Percentiles rank a stretch among this genome's conserved stretches.
Evolutionary conservation across 1,140 invertebrate species (phyloP).

Genomic region (Anastatus disparis): DNA sequence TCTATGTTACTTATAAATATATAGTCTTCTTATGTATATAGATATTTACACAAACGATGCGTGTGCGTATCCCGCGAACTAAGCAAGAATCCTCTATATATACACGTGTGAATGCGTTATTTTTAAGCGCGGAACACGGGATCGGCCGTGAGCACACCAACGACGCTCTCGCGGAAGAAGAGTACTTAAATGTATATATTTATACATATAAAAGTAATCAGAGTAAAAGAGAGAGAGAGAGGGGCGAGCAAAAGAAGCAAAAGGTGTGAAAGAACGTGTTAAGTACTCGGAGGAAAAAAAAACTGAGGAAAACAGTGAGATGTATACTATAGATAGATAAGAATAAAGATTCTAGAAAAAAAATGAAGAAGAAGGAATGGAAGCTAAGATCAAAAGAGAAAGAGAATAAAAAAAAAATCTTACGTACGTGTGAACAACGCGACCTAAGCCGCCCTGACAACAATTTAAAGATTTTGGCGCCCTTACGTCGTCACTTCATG

Average conservation of each 20-base stretch:
- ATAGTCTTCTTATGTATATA: too few relatives aligned
- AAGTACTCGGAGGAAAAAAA: background rate
- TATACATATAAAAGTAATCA: too few relatives aligned
- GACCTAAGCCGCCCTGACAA: constrained; percentile 41
- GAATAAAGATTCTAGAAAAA: constrained; percentile 25
- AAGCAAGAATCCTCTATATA: too few relatives aligned
- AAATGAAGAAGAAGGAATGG: constrained; percentile 17
- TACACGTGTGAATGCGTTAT: constrained; percentile 9
- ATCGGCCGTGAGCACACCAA: constrained; percentile 16
- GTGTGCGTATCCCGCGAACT: too few relatives aligned
- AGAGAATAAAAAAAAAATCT: constrained; percentile 40
- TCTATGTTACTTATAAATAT: too few relatives aligned
- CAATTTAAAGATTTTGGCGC: too few relatives aligned
- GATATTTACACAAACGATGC: too few relatives aligned
- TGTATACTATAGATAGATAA: constrained; percentile 33
- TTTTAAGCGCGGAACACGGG: constrained; percentile 23
- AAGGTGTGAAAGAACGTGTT: background rate
- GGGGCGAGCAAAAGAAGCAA: background rate
- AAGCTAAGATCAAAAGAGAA: background rate
- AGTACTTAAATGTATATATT: too few relatives aligned
- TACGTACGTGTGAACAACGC: constrained; percentile 63
- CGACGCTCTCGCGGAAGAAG: too few relatives aligned
- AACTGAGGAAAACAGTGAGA: constrained; percentile 1
- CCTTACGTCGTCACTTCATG: too few relatives aligned
- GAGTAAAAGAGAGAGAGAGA: background rate